A percentile compares a stretch with the other conserved stretches of the same genome.
Conservation (phyloP, 2,888 invertebrate genomes). For the Monoplex corrugatus region DNA sequence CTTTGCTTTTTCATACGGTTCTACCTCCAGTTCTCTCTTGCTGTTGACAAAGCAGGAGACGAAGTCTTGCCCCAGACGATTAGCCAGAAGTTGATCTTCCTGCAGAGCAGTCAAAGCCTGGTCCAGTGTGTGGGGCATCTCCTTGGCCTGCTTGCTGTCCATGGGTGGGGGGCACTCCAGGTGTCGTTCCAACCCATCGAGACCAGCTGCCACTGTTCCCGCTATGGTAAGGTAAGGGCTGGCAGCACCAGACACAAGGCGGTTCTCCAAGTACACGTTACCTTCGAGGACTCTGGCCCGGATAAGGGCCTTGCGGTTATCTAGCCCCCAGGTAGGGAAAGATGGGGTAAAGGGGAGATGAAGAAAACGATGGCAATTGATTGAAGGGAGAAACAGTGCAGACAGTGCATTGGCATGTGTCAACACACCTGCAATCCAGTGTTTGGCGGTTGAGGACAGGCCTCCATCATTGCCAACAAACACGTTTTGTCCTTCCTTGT, state of each 20-base stretch:
- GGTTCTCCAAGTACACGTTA: constrained; percentile 57
- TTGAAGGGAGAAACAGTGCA: constrained; percentile 53
- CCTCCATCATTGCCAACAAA: constrained; percentile 1
- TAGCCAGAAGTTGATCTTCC: background rate
- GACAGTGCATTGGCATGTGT: constrained; percentile 55
- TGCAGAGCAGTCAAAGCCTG: constrained; percentile 38
- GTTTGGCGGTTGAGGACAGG: constrained; percentile 49
- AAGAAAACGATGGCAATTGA: constrained; percentile 56
- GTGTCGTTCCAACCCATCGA: constrained; percentile 55
- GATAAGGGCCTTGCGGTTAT: constrained; percentile 48
- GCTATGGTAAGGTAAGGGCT: constrained; percentile 59
- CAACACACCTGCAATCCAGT: constrained; percentile 59
- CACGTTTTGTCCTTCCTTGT: constrained; percentile 24
- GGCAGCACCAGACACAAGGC: constrained; percentile 52
- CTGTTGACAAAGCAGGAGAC: constrained; percentile 12
- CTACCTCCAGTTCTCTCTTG: constrained; percentile 37
- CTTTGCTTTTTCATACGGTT: background rate
- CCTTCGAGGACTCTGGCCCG: constrained; percentile 44
- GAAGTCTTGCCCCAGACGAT: constrained; percentile 33
- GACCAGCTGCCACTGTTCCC: constrained; percentile 57
- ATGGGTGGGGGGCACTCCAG: constrained; percentile 51
- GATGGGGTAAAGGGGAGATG: constrained; percentile 45
- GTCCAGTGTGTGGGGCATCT: constrained; percentile 15
- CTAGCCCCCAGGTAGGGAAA: constrained; percentile 54
- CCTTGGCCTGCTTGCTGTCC: background rate